Base-by-base conservation (phyloP, 2,113 vertebrate genomes). In the Odobenus rosmarus region DNA sequence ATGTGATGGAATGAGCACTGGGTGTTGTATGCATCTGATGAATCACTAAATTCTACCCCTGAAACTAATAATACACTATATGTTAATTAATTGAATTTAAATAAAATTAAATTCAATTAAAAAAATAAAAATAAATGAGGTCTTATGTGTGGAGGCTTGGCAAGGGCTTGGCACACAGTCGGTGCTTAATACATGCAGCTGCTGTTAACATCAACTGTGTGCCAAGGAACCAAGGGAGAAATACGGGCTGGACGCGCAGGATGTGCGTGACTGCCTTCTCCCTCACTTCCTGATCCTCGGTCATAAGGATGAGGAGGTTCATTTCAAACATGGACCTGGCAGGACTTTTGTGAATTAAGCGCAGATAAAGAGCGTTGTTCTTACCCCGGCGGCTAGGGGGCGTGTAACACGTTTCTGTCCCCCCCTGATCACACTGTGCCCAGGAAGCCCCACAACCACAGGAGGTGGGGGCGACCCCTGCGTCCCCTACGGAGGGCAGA, bases 191-290 rank as follows among this genome's bases (percentile, higher is more conserved):
- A 33, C 42, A 24, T 3, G 6, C 10, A 33, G 1, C 16, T 31
- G 3, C 11, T 24, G 21, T 23, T 18, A 26, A 16, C 16, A 64
- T 11, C 67, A 46, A 79, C 49, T 13, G 9, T 6, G 2, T 2
- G 10, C 49, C 42, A 3, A 0, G 46, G 42, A 46, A 67, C 28
- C 3, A 0, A 62, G 51, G 57, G 26, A 23, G 36, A 39, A 80
- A 33, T 2, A 24, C 0, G 4, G 33, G 39, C 3, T 57, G 23
- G 57, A 18, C 16, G 13, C 31, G 0, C 0, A 1, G 7, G 31
- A 7, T 13, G 1, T 7, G 28, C 36, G 15, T 0, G 4, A 28
- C 9, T 28, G 18, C 26, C 49, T 46, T 67, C 61, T 89, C 36
- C 62, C 80, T 15, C 2, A 4, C 26, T 42, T 24, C 28, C 13